These are phyloP conservation scores for Gasteruption jaculator DNA, from an alignment of 2,888 invertebrate genomes.

Conservation along the genomic window DNA sequence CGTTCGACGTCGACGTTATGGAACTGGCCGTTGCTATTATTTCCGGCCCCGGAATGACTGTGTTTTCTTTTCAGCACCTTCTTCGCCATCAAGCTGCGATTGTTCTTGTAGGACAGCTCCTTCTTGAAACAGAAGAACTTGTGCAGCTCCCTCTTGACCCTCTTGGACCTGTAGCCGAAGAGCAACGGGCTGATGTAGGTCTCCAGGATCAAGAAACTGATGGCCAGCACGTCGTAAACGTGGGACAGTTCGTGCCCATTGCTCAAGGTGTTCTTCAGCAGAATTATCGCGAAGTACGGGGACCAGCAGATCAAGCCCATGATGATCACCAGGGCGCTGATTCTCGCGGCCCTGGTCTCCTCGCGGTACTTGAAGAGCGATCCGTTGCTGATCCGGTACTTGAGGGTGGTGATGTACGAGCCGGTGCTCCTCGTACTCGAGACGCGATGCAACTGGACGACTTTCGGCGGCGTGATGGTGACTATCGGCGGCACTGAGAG, in stretches of 20 bases:
- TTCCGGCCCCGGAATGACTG: slow-evolving; percentile 34
- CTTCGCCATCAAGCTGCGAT: slow-evolving; percentile 52
- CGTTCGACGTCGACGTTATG: slow-evolving; percentile 31
- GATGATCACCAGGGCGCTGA: slow-evolving; percentile 74
- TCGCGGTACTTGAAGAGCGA: slow-evolving; percentile 81
- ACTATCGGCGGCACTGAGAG: slow-evolving; percentile 57
- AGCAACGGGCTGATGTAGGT: slow-evolving; percentile 68
- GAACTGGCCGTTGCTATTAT: slow-evolving; percentile 19
- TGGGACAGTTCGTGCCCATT: slow-evolving; percentile 26
- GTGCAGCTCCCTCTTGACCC: slow-evolving; percentile 59
- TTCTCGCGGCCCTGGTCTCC: slow-evolving; percentile 84
- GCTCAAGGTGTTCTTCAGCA: slow-evolving; percentile 51
- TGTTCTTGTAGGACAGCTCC: slow-evolving; percentile 47
- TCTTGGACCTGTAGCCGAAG: slow-evolving; percentile 71
- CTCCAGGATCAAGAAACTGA: slow-evolving; percentile 57
- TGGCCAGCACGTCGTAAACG: slow-evolving; percentile 41
- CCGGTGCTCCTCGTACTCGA: slow-evolving; percentile 53
- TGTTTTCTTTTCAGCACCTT: slow-evolving; percentile 44
- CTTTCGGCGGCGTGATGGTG: slow-evolving; percentile 49
- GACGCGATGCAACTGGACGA: slow-evolving; percentile 48
- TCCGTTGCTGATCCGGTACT: slow-evolving; percentile 78
- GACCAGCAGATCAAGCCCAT: slow-evolving; percentile 62
- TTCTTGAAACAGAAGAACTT: slow-evolving; percentile 53
- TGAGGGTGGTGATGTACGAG: slow-evolving; percentile 69
- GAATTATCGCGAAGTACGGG: slow-evolving; percentile 51